Evolutionary conservation across 2,113 vertebrate genomes (phyloP), one percentile per base, ranked within the genome.

Genomic region (Penelope pileata): DNA sequence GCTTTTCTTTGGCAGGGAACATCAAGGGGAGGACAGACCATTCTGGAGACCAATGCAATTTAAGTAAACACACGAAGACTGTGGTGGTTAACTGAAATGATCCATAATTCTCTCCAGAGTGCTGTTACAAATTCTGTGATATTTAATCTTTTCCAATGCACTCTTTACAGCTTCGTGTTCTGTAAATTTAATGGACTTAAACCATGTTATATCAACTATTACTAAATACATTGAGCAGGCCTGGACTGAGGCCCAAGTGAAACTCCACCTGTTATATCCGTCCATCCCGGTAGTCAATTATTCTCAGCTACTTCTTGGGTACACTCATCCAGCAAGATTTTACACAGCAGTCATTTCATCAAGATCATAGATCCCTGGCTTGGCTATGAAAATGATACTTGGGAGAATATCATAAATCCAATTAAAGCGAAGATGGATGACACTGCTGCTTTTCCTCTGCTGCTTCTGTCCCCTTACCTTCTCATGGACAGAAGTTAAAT

Each of bases 1-100:
- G 21, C 47, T 75, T 70, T 70, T 38, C 18, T 64, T 54, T 94
- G 24, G 4, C 42, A 47, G 48, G 72, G 26, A 68, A 45, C 15
- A 16, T 32, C 16, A 34, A 34, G 11, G 12, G 16, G 2, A 59
- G 1, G 0, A 32, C 7, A 67, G 38, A 38, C 4, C 26, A 12
- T 4, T 74, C 73, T 80, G 67, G 19, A 86, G 54, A 80, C 32
- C 12, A 36, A 12, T 6, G 7, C 10, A 70, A 63, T 59, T 50
- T 67, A 82, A 59, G 16, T 23, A 75, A 85, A 32, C 14, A 67
- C 10, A 34, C 6, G 38, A 74, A 50, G 26, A 34, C 23, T 59
- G 32, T 1, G 2, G 15, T 47, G 22, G 58, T 83, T 38, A 68
- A 42, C 40, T 88, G 53, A 54, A 64, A 48, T 4, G 19, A 64